Base-by-base conservation (phyloP, 2,797 vertebrate genomes). In the Neomorphus geoffroyi region DNA sequence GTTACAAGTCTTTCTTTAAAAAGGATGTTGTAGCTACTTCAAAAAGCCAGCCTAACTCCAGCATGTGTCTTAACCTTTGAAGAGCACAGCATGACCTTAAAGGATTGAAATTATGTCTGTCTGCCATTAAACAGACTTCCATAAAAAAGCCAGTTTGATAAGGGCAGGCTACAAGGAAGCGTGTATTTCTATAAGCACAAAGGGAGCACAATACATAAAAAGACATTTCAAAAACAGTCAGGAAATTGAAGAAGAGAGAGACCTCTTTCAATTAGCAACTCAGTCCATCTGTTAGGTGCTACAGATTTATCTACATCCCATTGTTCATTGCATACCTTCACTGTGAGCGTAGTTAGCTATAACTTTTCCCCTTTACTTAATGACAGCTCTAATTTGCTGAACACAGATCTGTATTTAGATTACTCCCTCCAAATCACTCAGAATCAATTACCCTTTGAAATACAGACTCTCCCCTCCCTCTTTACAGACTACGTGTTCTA, bases 31-130 rank as follows among this genome's bases (percentile, higher is more conserved):
- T 79, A 91, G 70, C 64, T 87, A 93, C 37, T 16, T 79, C 89
- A 91, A 94, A 95, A 96, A 95, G 70, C 32, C 74, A 96, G 43
- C 48, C 41, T 92, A 86, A 93, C 46, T 93, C 75, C 58, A 92
- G 82, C 74, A 19, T 88, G 57, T 66, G 71, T 93, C 91, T 86
- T 93, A 97, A 96, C 62, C 90, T 97, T 97, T 96, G 92, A 95
- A 92, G 96, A 96, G 92, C 96, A 95, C 88, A 96, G 74, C 41
- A 30, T 96, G 93, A 96, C 92, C 92, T 97, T 94, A 95, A 95
- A 93, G 70, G 81, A 86, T 53, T 92, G 65, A 88, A 96, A 57
- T 86, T 90, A 83, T 57, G 6, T 94, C 93, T 96, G 65, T 65
- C 88, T 96, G 90, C 84, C 93, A 93, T 92, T 96, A 93, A 93